Evolutionary conservation across 2,113 vertebrate species (phyloP).

Genomic region (Columbina picui): DNA sequence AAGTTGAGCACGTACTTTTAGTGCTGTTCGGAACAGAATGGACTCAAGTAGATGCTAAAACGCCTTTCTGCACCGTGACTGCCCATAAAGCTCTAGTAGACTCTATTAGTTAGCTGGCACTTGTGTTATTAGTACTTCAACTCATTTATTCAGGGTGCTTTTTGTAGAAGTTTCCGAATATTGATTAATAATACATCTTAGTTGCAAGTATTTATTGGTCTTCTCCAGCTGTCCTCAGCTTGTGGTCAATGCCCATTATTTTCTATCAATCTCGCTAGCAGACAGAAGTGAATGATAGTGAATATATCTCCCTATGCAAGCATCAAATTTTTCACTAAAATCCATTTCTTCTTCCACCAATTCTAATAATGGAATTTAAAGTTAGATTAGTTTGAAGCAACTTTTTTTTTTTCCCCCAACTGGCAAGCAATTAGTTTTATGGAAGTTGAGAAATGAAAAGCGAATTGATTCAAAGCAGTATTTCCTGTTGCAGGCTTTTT

Average conservation of each 20-base stretch:
- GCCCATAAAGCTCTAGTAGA: background rate
- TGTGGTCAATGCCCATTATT: constrained; percentile 63
- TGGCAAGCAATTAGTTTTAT: constrained; percentile 41
- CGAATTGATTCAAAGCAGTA: background rate
- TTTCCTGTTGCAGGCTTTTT: background rate
- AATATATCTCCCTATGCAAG: constrained; percentile 49
- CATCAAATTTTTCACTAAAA: constrained; percentile 42
- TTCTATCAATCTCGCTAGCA: constrained; percentile 48
- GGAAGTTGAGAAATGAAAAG: constrained; percentile 20
- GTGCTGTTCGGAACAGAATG: background rate
- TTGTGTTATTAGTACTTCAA: background rate
- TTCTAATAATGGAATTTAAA: constrained; percentile 57
- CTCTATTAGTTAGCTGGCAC: background rate
- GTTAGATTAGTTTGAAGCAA: constrained; percentile 48
- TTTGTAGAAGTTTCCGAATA: constrained; percentile 24
- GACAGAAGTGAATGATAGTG: constrained; percentile 40
- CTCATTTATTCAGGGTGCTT: constrained; percentile 56
- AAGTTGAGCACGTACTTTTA: background rate
- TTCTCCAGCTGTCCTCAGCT: constrained; percentile 47
- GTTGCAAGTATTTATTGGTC: constrained; percentile 58
- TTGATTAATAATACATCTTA: constrained; percentile 68
- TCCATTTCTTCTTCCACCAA: constrained; percentile 33
- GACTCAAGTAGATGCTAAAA: background rate
- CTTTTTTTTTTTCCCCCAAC: background rate
- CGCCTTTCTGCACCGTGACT: constrained; percentile 14